A percentile compares a stretch with the other conserved stretches of the same genome.
Conservation (phyloP, 2,113 vertebrate genomes). For the Semnopithecus entellus region DNA sequence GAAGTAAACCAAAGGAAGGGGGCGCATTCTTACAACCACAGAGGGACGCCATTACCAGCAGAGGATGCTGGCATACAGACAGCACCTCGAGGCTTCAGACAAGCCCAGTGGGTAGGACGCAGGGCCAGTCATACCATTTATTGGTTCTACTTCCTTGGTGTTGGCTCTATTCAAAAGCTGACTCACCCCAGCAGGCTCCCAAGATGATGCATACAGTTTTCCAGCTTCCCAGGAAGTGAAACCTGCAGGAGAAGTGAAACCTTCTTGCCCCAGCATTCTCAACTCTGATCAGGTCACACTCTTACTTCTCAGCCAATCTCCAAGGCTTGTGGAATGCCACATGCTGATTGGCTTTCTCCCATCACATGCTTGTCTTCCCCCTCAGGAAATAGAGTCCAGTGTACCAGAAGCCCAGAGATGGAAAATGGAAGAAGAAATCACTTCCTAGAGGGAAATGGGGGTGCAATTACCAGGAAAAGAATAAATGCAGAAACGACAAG, state of each 20-base stretch:
- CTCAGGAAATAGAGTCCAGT: not conserved
- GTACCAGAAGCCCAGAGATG: not conserved
- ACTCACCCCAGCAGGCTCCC: not conserved
- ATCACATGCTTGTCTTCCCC: not conserved
- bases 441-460: not conserved
- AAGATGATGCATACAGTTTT: rapidly evolving
- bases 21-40: rapidly evolving
- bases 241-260: not conserved
- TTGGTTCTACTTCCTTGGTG: too few relatives aligned
- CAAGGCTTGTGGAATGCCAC: not conserved
- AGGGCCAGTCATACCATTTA: not conserved
- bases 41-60: not conserved
- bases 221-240: too few relatives aligned
- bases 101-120: not conserved
- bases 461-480: too few relatives aligned
- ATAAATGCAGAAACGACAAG: not conserved
- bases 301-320: not conserved
- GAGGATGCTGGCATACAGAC: rapidly evolving
- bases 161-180: not conserved
- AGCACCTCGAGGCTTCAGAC: not conserved
- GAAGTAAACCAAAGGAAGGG: not conserved
- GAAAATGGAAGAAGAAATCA: not conserved
- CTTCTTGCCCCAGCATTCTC: not conserved
- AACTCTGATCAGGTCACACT: not conserved
- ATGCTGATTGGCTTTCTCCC: not conserved